Base-by-base conservation (phyloP, 2,888 invertebrate species). In the Megaustenia siamemsis region DNA sequence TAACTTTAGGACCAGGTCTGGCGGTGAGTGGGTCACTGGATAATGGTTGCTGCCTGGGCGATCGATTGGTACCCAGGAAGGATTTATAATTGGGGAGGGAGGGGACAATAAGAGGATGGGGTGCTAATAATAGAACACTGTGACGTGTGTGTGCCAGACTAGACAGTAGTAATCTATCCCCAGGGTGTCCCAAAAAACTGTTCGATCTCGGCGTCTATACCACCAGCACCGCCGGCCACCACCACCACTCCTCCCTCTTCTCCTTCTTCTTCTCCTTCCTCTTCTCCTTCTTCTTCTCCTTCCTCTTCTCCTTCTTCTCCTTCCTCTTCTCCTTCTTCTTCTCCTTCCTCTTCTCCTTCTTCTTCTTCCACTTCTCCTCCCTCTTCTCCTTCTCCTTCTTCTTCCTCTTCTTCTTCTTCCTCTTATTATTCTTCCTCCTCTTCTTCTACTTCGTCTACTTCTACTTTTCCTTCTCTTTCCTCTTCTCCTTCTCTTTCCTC, bases 301-400 rank as follows among this genome's bases (percentile, higher is more conserved):
- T 53, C 53, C 12, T 77, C 77, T 77, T 18, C 32, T 28, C 56
- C 77, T 53, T 38, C 24, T 32, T 77, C 77, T 53, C 56, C 10
- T 53, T 77, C 21, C 28, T 53, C 28, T 53, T 77, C 56, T 77
- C 8, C 38, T 38, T 38, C 40, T 60, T 35, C 28, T 38, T 60
- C 76, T 49, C 24, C 15, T 56, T 18, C n/a, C 4, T 56, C 56
- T 21, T 12, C 24, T 24, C 4, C 18, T 56, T 56, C 24, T 56
- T 56, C 4, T 56, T 49, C 10, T 56, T 56, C 56, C n/a, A 24
- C 10, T 56, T 56, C 4, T 12, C n/a, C 18, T 24, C n/a, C 4
- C n/a, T 56, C 10, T 56, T 56, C 24, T 15, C 32, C 18, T 28
- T 24, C 32, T 28, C 45, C 18, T 40, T 21, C 45, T 12, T 18